Percentiles rank a stretch among this genome's conserved stretches.
phyloP scores from a whole-genome alignment of 2,888 invertebrate genomes.

The Drosophila kuntzei region DNA sequence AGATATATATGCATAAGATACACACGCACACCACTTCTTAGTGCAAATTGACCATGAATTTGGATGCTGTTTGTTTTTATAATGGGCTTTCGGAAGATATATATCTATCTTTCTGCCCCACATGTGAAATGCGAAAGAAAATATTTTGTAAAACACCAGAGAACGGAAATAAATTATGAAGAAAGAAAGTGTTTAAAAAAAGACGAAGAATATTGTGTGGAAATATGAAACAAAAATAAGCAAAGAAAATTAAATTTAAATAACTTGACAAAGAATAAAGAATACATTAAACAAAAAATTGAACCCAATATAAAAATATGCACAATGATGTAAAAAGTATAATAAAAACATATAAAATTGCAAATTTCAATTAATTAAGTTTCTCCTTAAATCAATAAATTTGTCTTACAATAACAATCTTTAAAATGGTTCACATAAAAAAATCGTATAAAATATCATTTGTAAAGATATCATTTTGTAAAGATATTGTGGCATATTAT shows the following conservation, averaged over 20 bases:
- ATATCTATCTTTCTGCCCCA: slow-evolving; percentile 31
- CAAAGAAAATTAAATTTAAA: slow-evolving; percentile 6
- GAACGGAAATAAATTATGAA: slow-evolving; percentile 31
- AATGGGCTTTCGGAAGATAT: slow-evolving; percentile 27
- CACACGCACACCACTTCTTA: slow-evolving; percentile 21
- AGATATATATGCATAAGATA: slow-evolving; percentile 47
- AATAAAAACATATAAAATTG: not conserved
- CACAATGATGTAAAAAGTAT: not conserved
- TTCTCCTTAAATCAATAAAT: not conserved
- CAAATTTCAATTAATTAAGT: too few relatives aligned
- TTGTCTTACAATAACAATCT: not conserved
- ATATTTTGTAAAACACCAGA: slow-evolving; percentile 10
- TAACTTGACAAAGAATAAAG: not conserved
- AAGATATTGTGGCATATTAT: not conserved
- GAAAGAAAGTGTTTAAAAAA: slow-evolving; percentile 11
- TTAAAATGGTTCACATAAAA: not conserved
- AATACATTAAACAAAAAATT: not conserved
- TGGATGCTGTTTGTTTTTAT: slow-evolving; percentile 36
- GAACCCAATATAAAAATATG: not conserved
- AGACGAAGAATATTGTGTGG: slow-evolving; percentile 15
- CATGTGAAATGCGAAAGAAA: slow-evolving; percentile 34
- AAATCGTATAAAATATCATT: not conserved
- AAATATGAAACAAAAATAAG: slow-evolving; percentile 28
- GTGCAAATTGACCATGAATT: slow-evolving; percentile 74
- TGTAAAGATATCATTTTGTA: not conserved